Evolutionary conservation across 2,797 vertebrate species (phyloP), one percentile per base, ranked within the genome.

Genomic region (Falco rusticolus): DNA sequence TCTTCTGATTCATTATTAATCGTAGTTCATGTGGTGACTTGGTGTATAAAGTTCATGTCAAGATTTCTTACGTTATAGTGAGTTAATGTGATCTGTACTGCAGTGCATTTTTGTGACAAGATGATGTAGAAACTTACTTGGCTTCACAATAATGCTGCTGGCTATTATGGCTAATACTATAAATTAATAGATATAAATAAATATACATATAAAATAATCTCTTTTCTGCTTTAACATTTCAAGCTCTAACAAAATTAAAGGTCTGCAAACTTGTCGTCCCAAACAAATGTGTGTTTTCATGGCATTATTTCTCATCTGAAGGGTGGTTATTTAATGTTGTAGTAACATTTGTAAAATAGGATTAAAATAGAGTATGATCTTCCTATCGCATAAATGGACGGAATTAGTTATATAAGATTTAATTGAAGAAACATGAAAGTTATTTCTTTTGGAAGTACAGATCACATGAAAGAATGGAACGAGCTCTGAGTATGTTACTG

Each of bases 1-100:
- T 68, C 74, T 90, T 97, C 81, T 97, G 96, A 97, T 96, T 97
- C 97, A 97, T 97, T 96, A 88, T 97, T 97, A 97, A 97, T 98
- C 96, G 96, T 84, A 92, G 74, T 91, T 97, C 81, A 57, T 90
- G 66, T 93, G 78, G 89, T 97, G 91, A 94, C 66, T 96, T 92
- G 59, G 65, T 45, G 3, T 95, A 94, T 97, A 96, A 88, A 72
- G 82, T 91, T 97, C 75, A n/a, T 95, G 91, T 96, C 90, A 93
- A 71, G 56, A 78, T 95, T 92, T 98, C 96, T 97, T 95, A 65
- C 80, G 68, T 86, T 97, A 50, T 63, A 90, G 48, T 95, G 87
- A 96, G 68, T 97, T 97, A 95, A 88, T 76, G 47, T 65, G 80
- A 65, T 87, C 60, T 59, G n/a, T 76, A 45, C 45, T 78, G 11